Evolutionary conservation across 2,888 invertebrate genomes (phyloP).

Genomic region (Rhimphoctona megacephalus): DNA sequence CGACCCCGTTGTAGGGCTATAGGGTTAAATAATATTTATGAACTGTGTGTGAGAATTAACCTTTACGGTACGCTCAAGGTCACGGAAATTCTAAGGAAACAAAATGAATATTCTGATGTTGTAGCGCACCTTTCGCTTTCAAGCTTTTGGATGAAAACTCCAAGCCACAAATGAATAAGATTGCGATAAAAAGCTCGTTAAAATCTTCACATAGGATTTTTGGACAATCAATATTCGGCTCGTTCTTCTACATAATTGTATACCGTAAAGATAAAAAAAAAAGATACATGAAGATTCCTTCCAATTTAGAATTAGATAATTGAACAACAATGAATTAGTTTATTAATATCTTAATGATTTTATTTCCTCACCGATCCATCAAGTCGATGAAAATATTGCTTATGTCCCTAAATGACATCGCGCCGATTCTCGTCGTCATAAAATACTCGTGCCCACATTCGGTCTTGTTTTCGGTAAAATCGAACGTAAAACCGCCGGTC

Average conservation of each 20-base stretch:
- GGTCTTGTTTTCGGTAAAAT: constrained; percentile 91
- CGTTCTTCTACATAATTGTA: not conserved
- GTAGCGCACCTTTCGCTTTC: too few species aligned
- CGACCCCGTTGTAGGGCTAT: too few species aligned
- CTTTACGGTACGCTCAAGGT: too few species aligned
- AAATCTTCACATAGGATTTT: not conserved
- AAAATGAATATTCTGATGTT: too few species aligned
- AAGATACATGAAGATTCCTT: not conserved
- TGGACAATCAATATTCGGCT: not conserved
- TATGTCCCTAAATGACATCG: constrained; percentile 90
- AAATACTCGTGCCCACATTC: constrained; percentile 91
- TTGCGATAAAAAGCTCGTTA: not conserved
- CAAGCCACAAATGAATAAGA: too few species aligned
- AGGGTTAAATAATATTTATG: too few species aligned
- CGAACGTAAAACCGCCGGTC: constrained; percentile 92
- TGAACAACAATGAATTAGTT: not conserved
- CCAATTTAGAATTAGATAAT: not conserved
- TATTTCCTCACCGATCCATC: constrained; percentile 88
- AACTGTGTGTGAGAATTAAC: too few species aligned
- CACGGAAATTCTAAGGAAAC: too few species aligned
- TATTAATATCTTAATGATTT: not conserved
- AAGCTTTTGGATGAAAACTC: too few species aligned
- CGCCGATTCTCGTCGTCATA: constrained; percentile 91
- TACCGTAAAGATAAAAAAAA: not conserved
- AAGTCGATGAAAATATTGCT: constrained; percentile 90